These are phyloP conservation scores for Hecatera dysodea DNA, from an alignment of 2,888 invertebrate species.

Conservation along the genomic window DNA sequence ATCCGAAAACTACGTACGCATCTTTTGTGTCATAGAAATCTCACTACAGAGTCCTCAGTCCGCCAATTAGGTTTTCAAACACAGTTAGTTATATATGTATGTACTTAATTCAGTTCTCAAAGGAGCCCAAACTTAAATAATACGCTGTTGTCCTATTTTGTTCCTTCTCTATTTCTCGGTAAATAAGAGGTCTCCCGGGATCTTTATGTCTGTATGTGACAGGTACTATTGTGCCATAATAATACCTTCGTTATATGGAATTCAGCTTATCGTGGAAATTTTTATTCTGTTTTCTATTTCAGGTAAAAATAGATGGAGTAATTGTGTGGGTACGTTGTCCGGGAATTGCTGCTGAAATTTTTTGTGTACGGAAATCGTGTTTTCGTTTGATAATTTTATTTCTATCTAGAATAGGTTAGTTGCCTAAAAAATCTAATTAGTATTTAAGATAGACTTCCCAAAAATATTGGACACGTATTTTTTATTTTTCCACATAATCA, in stretches of 20 bases:
- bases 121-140: conserved; percentile 55
- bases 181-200: conserved; percentile 52
- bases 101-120: conserved; percentile 37
- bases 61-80: conserved; percentile 49
- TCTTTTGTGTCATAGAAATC: conserved; percentile 38
- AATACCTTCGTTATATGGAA: conserved; percentile 54
- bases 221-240: conserved; percentile 55
- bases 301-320: conserved; percentile 30
- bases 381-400: neutral
- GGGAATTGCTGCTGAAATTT: neutral
- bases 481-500: too few species aligned
- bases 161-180: conserved; percentile 53
- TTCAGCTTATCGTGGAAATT: conserved; percentile 46
- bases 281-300: conserved; percentile 37
- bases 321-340: conserved; percentile 7
- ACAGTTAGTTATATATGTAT: too few species aligned
- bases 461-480: too few species aligned
- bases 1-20: conserved; percentile 8
- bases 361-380: neutral
- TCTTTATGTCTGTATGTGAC: conserved; percentile 47
- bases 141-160: conserved; percentile 47
- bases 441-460: too few species aligned
- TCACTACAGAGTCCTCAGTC: conserved; percentile 3
- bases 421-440: too few species aligned
- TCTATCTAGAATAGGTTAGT: neutral